Conservation (phyloP, 2,113 vertebrate species). For the Thinocorus orbignyianus region DNA sequence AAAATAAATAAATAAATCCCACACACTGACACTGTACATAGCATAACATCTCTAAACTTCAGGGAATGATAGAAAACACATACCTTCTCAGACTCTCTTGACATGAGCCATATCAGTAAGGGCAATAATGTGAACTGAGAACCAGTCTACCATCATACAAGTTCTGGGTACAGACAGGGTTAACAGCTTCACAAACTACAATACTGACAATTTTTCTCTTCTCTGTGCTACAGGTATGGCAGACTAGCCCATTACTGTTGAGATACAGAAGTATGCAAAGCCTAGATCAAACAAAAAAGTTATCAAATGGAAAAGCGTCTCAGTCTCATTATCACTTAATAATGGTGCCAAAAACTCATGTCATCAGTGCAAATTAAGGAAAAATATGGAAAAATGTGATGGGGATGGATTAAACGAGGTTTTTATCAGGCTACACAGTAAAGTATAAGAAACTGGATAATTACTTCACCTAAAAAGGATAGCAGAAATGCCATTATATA, state of each 20-base stretch:
- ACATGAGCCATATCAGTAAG: background rate
- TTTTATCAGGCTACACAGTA: background rate
- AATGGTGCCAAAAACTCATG: constrained; percentile 39
- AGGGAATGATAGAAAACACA: background rate
- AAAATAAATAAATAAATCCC: background rate
- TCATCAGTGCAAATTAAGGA: constrained; percentile 14
- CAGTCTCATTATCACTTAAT: constrained; percentile 61
- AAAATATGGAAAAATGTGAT: background rate
- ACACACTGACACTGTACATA: background rate
- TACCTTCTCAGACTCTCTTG: background rate
- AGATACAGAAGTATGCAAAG: background rate
- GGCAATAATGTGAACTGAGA: background rate
- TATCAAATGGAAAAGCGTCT: constrained; percentile 20
- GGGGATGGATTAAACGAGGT: background rate
- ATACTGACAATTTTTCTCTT: background rate
- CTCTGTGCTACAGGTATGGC: background rate
- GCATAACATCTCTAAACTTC: background rate
- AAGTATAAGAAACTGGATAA: constrained; percentile 4
- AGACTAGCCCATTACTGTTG: background rate
- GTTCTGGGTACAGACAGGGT: background rate
- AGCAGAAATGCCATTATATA: background rate
- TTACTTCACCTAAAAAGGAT: constrained; percentile 22
- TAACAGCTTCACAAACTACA: background rate
- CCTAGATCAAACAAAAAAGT: constrained; percentile 50
- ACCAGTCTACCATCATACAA: background rate